A percentile compares a stretch with the other conserved stretches of the same genome.
phyloP scores from a whole-genome alignment of 1,140 invertebrate genomes.

The Scaptodrosophila lebanonensis region DNA sequence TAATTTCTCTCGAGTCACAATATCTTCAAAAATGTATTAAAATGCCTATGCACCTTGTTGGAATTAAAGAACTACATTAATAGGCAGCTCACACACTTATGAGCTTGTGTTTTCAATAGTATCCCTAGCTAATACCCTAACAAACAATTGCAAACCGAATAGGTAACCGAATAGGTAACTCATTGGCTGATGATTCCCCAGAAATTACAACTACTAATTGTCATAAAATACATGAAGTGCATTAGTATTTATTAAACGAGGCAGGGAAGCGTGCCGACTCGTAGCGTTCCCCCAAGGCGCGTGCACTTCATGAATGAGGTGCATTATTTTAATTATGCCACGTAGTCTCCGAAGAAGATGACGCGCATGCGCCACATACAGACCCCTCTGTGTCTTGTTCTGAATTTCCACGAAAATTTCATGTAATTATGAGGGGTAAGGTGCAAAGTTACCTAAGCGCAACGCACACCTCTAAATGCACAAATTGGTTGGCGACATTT shows the following conservation, averaged over 20 bases:
- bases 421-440: constrained; percentile 52
- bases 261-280: constrained; percentile 55
- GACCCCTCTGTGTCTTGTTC: constrained; percentile 28
- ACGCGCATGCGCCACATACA: constrained; percentile 18
- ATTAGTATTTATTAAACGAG: constrained; percentile 66
- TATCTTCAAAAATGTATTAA: too few relatives aligned
- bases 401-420: constrained; percentile 67
- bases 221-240: constrained; percentile 62
- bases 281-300: background rate
- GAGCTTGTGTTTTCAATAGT: too few relatives aligned
- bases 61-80: too few relatives aligned
- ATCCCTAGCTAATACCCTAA: too few relatives aligned
- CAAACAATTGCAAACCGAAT: background rate
- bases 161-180: constrained; percentile 45
- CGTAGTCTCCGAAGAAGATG: constrained; percentile 41
- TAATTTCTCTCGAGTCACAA: too few relatives aligned
- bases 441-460: constrained; percentile 12
- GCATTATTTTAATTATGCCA: constrained; percentile 66
- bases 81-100: too few relatives aligned
- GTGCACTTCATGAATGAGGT: constrained; percentile 6
- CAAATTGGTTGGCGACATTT: too few relatives aligned
- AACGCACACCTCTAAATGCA: constrained; percentile 18
- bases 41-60: too few relatives aligned
- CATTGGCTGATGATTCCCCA: constrained; percentile 69
- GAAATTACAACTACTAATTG: constrained; percentile 69